Evolutionary conservation across 2,113 vertebrate species (phyloP).

Genomic region (Cariama cristata): DNA sequence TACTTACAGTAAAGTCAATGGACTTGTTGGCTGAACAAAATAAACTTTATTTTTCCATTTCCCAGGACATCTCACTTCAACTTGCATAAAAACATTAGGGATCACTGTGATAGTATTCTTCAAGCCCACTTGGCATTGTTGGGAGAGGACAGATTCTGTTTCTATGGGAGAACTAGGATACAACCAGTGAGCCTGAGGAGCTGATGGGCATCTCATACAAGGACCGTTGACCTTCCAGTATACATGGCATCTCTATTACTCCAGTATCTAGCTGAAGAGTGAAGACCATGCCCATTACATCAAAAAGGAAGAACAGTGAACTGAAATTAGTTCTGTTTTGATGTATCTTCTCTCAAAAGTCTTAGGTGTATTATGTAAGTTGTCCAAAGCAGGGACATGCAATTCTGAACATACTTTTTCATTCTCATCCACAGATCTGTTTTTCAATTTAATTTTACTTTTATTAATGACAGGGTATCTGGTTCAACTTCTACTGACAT

Average conservation of each 20-base stretch:
- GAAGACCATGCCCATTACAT: not conserved
- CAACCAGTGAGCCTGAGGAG: not conserved
- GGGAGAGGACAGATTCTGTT: not conserved
- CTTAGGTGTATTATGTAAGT: not conserved
- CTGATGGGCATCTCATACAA: not conserved
- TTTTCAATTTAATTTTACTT: not conserved
- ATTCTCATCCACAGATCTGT: not conserved
- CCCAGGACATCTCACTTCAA: not conserved
- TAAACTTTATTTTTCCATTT: not conserved
- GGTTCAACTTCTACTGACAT: not conserved
- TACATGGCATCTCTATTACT: not conserved
- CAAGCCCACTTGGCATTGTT: not conserved
- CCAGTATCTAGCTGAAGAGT: not conserved
- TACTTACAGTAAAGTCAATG: not conserved
- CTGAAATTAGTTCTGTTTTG: not conserved
- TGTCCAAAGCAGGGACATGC: not conserved
- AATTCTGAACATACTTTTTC: not conserved
- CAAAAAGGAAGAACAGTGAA: not conserved
- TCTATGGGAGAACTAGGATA: not conserved
- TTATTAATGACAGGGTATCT: not conserved
- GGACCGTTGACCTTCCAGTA: not conserved
- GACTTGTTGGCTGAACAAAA: not conserved
- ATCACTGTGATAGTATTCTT: not conserved
- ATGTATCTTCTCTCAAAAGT: not conserved
- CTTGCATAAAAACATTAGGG: not conserved